phyloP scores from a whole-genome alignment of 2,113 vertebrate genomes.

The Macaca fascicularis region T2T-MFA8v1.1 NC_088377.1:2986001-2986500 shows the following conservation, averaged over 20 bases:
- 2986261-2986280: accelerated
- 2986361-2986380: background rate
- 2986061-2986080: background rate
- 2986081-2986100: accelerated
- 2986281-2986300: accelerated
- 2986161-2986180: background rate
- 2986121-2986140: background rate
- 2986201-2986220: accelerated
- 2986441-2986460: background rate
- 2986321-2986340: background rate
- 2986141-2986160: background rate
- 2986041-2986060: background rate
- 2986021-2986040: too few relatives aligned
- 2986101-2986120: too few relatives aligned
- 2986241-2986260: accelerated
- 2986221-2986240: accelerated
- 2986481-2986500: background rate
- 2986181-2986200: background rate
- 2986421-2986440: background rate
- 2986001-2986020: background rate
- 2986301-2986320: accelerated
- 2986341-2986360: background rate
- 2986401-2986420: background rate
- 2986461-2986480: accelerated
- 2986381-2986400: background rate